phyloP scores from a whole-genome alignment of 2,888 invertebrate genomes.

The Aphidoletes aphidimyza region DNA sequence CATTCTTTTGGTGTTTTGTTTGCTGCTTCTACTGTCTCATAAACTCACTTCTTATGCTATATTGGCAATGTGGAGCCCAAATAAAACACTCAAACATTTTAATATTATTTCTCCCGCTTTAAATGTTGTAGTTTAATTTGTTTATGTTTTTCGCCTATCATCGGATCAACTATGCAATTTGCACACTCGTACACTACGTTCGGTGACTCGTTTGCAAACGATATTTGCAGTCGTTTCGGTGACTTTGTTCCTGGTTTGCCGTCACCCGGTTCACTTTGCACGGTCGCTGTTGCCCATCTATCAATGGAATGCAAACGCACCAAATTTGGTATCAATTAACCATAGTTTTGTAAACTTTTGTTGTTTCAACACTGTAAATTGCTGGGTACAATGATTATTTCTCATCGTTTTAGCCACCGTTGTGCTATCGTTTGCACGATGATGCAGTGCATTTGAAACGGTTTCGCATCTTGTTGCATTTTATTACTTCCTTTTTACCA shows the following conservation, averaged over 20 bases:
- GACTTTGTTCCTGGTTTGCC: too few relatives aligned
- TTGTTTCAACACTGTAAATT: not conserved
- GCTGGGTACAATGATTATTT: not conserved
- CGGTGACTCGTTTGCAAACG: not conserved
- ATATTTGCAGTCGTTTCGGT: not conserved
- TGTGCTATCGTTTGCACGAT: not conserved
- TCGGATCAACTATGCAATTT: not conserved
- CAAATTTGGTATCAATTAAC: slow-evolving; percentile 37
- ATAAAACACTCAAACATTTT: not conserved
- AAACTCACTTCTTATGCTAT: not conserved
- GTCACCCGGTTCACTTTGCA: too few relatives aligned
- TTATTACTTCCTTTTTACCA: not conserved
- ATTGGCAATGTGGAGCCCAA: not conserved
- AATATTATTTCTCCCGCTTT: not conserved
- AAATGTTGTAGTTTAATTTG: slow-evolving; percentile 25
- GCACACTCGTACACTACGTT: not conserved
- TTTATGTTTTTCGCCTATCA: slow-evolving; percentile 9
- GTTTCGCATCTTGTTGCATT: not conserved
- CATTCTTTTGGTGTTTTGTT: not conserved
- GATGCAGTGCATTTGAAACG: not conserved
- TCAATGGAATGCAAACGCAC: not conserved
- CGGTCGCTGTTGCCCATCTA: too few relatives aligned
- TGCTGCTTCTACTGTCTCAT: not conserved
- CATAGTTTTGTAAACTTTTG: not conserved
- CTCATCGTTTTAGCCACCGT: not conserved